Conservation (phyloP, 2,113 vertebrate species). For the Siniperca chuatsi region DNA sequence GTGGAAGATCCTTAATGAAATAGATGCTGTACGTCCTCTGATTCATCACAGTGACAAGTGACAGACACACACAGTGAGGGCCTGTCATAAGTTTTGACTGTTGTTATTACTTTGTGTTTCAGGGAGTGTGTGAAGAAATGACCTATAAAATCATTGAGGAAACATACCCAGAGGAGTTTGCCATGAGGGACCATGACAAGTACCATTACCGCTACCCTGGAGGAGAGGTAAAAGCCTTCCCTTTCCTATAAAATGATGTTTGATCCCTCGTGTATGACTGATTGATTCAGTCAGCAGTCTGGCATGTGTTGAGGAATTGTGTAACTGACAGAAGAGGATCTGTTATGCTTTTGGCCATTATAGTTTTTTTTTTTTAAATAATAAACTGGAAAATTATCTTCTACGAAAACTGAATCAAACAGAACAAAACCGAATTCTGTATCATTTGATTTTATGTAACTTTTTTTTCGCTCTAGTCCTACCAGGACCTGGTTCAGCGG, state of each 20-base stretch:
- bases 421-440: neutral
- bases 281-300: neutral
- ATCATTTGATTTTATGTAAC: neutral
- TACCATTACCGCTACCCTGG: constrained; percentile 97
- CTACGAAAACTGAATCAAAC: neutral
- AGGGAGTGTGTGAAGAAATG: constrained; percentile 98
- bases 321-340: neutral
- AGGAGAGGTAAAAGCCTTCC: constrained; percentile 88
- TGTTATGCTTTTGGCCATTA: neutral
- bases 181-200: constrained; percentile 94
- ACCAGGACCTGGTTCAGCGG: constrained; percentile 97
- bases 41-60: no score
- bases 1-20: constrained; percentile 98
- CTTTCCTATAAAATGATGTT: neutral
- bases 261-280: neutral
- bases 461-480: constrained; percentile 87
- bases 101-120: constrained; percentile 40
- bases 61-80: neutral
- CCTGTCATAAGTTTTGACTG: neutral
- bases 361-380: neutral
- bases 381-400: neutral
- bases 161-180: constrained; percentile 92
- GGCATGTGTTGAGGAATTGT: neutral
- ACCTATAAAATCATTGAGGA: constrained; percentile 91
- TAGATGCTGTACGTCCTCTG: constrained; percentile 89